Conservation (phyloP, 1,140 invertebrate species). For the Drosophila athabasca region DNA sequence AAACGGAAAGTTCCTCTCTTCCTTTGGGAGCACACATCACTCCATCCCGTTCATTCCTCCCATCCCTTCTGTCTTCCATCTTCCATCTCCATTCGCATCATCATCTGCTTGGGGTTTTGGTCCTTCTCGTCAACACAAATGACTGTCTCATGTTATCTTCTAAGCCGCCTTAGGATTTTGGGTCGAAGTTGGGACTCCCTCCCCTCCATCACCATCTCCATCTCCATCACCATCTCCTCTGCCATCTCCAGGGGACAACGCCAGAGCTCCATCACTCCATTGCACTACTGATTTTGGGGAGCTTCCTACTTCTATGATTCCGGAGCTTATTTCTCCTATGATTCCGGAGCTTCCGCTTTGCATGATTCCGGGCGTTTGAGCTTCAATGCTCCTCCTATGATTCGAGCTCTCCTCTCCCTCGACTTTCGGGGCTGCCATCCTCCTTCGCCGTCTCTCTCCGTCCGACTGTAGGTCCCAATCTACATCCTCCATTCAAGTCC, state of each 20-base stretch:
- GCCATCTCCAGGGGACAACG: too few species aligned
- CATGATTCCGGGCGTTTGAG: too few species aligned
- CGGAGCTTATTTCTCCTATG: too few species aligned
- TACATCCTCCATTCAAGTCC: too few species aligned
- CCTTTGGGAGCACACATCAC: constrained; percentile 12
- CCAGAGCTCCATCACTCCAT: too few species aligned
- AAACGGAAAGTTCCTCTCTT: background rate
- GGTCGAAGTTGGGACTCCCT: too few species aligned
- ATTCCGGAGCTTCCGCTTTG: constrained; percentile 34
- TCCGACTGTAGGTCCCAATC: too few species aligned
- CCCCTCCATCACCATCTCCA: too few species aligned
- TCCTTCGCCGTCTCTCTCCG: too few species aligned
- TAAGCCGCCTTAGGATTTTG: constrained; percentile 64
- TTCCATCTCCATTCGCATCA: constrained; percentile 11
- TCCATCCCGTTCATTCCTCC: too few species aligned
- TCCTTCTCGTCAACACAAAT: constrained; percentile 72
- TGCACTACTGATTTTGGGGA: background rate
- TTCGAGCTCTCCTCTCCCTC: constrained; percentile 3
- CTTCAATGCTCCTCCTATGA: background rate
- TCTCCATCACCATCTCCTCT: too few species aligned
- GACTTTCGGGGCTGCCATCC: too few species aligned
- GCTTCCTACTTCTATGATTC: background rate
- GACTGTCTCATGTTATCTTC: constrained; percentile 80
- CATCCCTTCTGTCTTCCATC: background rate
- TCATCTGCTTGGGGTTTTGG: constrained; percentile 38